Conservation (phyloP, 2,888 invertebrate genomes). For the Ectropis crepuscularia region DNA sequence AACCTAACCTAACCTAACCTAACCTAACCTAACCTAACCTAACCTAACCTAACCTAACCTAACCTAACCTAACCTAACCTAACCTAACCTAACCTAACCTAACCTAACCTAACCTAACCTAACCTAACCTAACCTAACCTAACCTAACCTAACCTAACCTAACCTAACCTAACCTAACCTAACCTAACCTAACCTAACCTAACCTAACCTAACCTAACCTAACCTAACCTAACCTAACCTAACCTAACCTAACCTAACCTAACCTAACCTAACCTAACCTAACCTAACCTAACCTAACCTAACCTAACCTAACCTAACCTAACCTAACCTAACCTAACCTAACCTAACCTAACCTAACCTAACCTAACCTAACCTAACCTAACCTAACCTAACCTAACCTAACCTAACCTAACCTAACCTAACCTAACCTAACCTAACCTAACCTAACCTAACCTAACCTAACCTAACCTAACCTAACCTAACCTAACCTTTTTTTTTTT, state of each 20-base stretch:
- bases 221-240: conserved; percentile 8
- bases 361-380: no score
- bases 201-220: conserved; percentile 23
- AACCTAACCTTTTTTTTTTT: no score
- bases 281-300: conserved; percentile 2
- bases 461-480: no score
- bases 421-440: no score
- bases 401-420: no score
- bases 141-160: conserved; percentile 24
- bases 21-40: conserved; percentile 24
- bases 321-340: no score
- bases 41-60: conserved; percentile 24
- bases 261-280: conserved; percentile 4
- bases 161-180: conserved; percentile 24
- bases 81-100: conserved; percentile 24
- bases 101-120: conserved; percentile 22
- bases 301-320: no score
- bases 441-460: no score
- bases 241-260: conserved; percentile 2
- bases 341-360: no score
- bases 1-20: conserved; percentile 22
- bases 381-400: no score
- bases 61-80: conserved; percentile 24
- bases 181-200: conserved; percentile 24
- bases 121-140: conserved; percentile 24